Evolutionary conservation across 1,140 invertebrate species (phyloP), one percentile per base, ranked within the genome.

Genomic region (Pseudomyrmex concolor): DNA sequence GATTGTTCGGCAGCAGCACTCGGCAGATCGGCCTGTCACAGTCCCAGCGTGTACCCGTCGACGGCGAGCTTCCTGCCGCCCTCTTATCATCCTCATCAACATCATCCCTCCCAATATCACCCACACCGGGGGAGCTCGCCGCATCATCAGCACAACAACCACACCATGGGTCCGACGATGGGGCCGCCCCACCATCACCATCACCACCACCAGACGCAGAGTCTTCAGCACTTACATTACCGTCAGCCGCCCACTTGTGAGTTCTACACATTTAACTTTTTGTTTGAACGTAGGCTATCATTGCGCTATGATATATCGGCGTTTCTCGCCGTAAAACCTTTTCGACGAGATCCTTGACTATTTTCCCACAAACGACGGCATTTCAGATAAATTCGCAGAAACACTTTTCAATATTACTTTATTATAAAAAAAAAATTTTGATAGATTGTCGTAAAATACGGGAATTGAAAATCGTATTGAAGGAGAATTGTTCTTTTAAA

Each of bases 21-120:
- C 4, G 94, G 95, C 84, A 95, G 95, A 87, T 94, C 95, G 78
- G 94, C 95, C 72, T 95, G 95, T 83, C 95, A 95, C 88, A 95
- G 95, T 90, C 94, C 95, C 9, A 94, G 93, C 34, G 90, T 94
- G 19, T 94, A 94, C 83, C 90, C 88, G 54, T 93, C 89, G 64
- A 89, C 90, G 83, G 91, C 87, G 68, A 91, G 85, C 89, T 94
- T 91, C 70, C 85, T 94, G 84, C 93, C 92, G 67, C 92, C 93
- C 59, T 91, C 92, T 19, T 94, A 93, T 86, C 93, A 94, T 63
- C 92, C 92, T 10, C 94, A 94, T 86, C 94, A 94, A 68, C 92
- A 92, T 84, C 91, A 94, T 86, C 90, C 92, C 43, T 92, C 92
- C 62, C 93, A 94, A 83, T 94, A 94, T 85, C 93, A 94, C 67